Percentiles rank a stretch among this genome's conserved stretches.
These are phyloP conservation scores for Pyrrhosoma nymphula DNA, from an alignment of 2,888 invertebrate species.

Conservation along the genomic window DNA sequence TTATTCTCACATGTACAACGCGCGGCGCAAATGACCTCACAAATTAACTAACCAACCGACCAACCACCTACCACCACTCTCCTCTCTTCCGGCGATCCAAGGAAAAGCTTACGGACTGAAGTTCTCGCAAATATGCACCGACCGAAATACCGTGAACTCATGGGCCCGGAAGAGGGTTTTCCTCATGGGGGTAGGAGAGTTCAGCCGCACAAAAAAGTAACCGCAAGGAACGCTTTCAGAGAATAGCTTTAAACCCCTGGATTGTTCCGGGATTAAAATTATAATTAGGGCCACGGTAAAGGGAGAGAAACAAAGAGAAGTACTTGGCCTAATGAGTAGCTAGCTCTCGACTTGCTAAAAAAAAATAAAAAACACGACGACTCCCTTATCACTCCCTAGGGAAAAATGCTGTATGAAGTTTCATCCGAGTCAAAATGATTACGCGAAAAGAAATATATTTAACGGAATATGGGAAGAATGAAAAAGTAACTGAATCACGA, in stretches of 20 bases:
- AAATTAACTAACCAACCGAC: not conserved
- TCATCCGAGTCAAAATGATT: not conserved
- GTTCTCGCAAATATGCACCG: not conserved
- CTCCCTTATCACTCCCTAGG: not conserved
- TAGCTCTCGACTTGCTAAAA: not conserved
- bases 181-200: not conserved
- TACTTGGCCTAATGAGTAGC: not conserved
- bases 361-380: not conserved
- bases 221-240: not conserved
- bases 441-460: not conserved
- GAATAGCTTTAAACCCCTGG: not conserved
- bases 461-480: not conserved
- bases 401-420: not conserved
- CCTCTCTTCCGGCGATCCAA: not conserved
- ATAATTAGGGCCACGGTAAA: not conserved
- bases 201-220: not conserved
- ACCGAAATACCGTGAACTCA: not conserved
- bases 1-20: too few species aligned
- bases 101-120: not conserved
- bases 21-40: too few species aligned
- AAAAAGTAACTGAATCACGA: not conserved
- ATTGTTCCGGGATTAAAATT: not conserved
- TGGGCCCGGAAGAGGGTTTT: not conserved
- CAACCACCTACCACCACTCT: not conserved
- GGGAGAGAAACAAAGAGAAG: not conserved